phyloP scores from a whole-genome alignment of 1,140 invertebrate genomes.

The Drosophila micromelanica region DNA sequence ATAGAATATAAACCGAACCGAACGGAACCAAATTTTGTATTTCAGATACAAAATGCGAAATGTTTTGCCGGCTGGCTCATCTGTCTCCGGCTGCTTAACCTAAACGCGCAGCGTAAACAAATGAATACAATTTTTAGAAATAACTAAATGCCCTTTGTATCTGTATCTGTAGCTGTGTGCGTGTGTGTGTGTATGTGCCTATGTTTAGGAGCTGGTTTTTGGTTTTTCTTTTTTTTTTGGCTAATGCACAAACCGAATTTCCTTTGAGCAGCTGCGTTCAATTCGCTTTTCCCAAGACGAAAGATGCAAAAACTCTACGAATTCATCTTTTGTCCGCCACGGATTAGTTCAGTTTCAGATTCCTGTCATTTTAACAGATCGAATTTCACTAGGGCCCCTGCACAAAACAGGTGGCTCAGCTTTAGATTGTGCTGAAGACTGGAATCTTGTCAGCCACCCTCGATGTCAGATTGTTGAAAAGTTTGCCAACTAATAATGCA shows the following conservation, averaged over 20 bases:
- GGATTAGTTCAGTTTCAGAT: conserved; percentile 42
- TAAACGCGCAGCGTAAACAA: conserved; percentile 43
- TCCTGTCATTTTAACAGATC: conserved; percentile 37
- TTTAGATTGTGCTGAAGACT: conserved; percentile 7
- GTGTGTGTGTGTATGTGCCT: conserved; percentile 1
- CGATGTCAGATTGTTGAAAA: conserved; percentile 31
- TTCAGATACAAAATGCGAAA: conserved; percentile 4
- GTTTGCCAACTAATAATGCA: conserved; percentile 50
- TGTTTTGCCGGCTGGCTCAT: not conserved
- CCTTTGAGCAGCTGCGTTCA: conserved; percentile 17
- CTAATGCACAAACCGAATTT: conserved; percentile 10
- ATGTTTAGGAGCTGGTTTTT: conserved; percentile 40
- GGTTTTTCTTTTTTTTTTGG: conserved; percentile 27
- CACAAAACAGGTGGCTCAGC: conserved; percentile 34
- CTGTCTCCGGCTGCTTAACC: conserved; percentile 21
- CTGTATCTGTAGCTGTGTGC: conserved; percentile 19
- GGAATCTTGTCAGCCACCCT: conserved; percentile 27
- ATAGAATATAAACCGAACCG: conserved; percentile 8
- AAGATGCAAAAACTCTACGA: conserved; percentile 42
- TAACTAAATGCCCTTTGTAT: conserved; percentile 41
- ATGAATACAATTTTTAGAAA: conserved; percentile 34
- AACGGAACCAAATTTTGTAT: conserved; percentile 12
- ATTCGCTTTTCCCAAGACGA: conserved; percentile 7
- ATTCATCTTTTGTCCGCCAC: conserved; percentile 35
- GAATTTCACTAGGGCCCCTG: conserved; percentile 38